A percentile compares a stretch with the other conserved stretches of the same genome.
phyloP scores from a whole-genome alignment of 2,113 vertebrate genomes.

The Choloepus hoffmanni region DNA sequence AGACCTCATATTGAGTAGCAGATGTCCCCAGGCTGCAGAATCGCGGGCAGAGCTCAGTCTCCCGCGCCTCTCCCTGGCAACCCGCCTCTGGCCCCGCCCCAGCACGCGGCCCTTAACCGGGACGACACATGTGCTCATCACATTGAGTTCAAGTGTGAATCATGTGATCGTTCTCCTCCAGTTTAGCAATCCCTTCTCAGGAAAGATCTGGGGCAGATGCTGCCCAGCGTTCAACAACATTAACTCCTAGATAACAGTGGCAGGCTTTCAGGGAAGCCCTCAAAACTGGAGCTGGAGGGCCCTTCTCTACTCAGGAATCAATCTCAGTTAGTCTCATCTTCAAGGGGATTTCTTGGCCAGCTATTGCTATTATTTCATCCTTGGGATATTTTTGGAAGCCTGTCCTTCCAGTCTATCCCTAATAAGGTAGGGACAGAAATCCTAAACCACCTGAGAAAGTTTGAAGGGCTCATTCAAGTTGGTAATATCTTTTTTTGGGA shows the following conservation, averaged over 20 bases:
- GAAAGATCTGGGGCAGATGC: slow-evolving; percentile 48
- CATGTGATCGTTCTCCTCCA: slow-evolving; percentile 49
- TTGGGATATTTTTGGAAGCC: neutral
- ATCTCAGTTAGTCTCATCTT: neutral
- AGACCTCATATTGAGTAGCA: neutral
- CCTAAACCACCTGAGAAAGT: slow-evolving; percentile 13
- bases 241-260: neutral
- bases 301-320: neutral
- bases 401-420: neutral
- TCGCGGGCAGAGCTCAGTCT: neutral
- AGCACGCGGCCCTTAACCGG: slow-evolving; percentile 56
- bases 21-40: neutral
- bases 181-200: slow-evolving; percentile 32
- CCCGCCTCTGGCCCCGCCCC: slow-evolving; percentile 36
- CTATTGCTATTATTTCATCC: neutral
- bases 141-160: slow-evolving; percentile 66
- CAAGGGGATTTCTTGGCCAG: neutral
- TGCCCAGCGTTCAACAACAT: neutral
- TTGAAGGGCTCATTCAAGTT: slow-evolving; percentile 17
- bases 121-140: slow-evolving; percentile 78
- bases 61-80: neutral
- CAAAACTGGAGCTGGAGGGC: neutral
- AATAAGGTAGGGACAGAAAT: neutral
- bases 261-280: accelerated
- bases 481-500: slow-evolving; percentile 23